These are phyloP conservation scores for Oriolus oriolus DNA, from an alignment of 2,113 vertebrate species.

Conservation along the genomic window DNA sequence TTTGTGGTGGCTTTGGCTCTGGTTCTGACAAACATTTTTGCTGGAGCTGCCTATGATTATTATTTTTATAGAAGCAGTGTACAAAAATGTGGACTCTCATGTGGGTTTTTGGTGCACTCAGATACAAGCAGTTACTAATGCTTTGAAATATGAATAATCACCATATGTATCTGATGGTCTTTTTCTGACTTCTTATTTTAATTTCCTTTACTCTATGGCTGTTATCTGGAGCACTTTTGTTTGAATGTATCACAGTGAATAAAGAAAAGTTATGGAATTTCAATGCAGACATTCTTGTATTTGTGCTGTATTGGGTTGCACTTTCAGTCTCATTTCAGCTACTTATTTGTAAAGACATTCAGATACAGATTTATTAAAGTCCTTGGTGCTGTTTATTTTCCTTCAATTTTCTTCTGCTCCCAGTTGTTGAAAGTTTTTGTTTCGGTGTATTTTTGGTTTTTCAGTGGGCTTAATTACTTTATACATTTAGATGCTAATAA, in stretches of 20 bases:
- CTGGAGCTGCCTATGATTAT: conserved; percentile 21
- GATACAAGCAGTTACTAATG: conserved; percentile 34
- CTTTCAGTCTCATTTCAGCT: not conserved
- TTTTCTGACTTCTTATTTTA: conserved; percentile 9
- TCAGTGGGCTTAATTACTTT: not conserved
- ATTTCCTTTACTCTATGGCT: conserved; percentile 47
- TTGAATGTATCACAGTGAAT: conserved; percentile 49
- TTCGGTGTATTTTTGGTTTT: not conserved
- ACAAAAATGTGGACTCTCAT: conserved; percentile 20
- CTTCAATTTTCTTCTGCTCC: not conserved
- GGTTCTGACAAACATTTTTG: conserved; percentile 21
- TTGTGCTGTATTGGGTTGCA: not conserved
- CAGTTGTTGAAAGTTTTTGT: not conserved
- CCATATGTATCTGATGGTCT: conserved; percentile 24
- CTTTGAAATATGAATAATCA: conserved; percentile 46
- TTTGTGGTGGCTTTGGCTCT: conserved; percentile 25
- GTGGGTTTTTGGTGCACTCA: conserved; percentile 31
- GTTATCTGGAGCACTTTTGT: conserved; percentile 44
- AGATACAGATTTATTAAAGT: not conserved
- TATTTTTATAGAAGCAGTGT: not conserved
- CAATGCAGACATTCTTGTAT: not conserved
- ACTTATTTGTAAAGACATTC: not conserved
- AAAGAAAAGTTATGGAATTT: conserved; percentile 36
- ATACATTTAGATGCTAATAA: not conserved
- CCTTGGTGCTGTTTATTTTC: not conserved